A percentile compares a stretch with the other conserved stretches of the same genome.
Conservation (phyloP, 1,140 invertebrate genomes). For the Charaxes varanes region DNA sequence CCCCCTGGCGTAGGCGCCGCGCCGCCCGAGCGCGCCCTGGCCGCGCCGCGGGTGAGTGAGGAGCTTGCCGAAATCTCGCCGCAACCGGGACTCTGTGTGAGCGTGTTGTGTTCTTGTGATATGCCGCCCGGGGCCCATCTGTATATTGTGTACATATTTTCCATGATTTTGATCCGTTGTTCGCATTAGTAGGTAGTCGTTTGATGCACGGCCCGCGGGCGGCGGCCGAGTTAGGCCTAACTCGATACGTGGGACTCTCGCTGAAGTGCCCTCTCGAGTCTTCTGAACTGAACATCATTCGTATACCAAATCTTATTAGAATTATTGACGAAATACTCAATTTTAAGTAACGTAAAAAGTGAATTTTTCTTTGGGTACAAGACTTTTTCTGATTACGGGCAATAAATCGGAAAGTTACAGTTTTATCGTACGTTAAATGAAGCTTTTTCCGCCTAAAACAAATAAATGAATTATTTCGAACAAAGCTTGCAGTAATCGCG, state of each 20-base stretch:
- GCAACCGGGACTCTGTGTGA: slow-evolving; percentile 62
- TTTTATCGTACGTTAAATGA: no score
- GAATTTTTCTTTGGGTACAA: background rate
- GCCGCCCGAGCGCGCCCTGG: slow-evolving; percentile 39
- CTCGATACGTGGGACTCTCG: slow-evolving; percentile 38
- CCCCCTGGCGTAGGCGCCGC: slow-evolving; percentile 62
- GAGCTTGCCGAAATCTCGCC: slow-evolving; percentile 29
- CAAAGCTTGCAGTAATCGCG: slow-evolving; percentile 30
- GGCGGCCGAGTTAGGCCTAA: slow-evolving; percentile 55
- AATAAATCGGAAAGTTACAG: slow-evolving; percentile 2
- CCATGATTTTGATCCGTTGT: slow-evolving; percentile 47
- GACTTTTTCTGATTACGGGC: background rate
- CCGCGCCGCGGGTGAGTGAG: slow-evolving; percentile 37
- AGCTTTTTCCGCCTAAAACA: slow-evolving; percentile 38
- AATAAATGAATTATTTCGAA: slow-evolving; percentile 25
- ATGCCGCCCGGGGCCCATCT: slow-evolving; percentile 35
- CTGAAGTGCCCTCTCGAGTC: slow-evolving; percentile 53
- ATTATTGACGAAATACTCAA: slow-evolving; percentile 18
- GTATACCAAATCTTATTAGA: slow-evolving; percentile 44
- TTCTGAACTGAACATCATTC: slow-evolving; percentile 32
- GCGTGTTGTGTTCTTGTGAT: slow-evolving; percentile 68
- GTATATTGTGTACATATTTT: slow-evolving; percentile 61
- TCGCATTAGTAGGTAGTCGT: slow-evolving; percentile 49
- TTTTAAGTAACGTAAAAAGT: slow-evolving; percentile 4
- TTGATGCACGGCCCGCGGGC: slow-evolving; percentile 40